Percentiles rank a stretch among this genome's conserved stretches.
phyloP scores from a whole-genome alignment of 2,888 invertebrate species.

The Cantharis flavilabris region DNA sequence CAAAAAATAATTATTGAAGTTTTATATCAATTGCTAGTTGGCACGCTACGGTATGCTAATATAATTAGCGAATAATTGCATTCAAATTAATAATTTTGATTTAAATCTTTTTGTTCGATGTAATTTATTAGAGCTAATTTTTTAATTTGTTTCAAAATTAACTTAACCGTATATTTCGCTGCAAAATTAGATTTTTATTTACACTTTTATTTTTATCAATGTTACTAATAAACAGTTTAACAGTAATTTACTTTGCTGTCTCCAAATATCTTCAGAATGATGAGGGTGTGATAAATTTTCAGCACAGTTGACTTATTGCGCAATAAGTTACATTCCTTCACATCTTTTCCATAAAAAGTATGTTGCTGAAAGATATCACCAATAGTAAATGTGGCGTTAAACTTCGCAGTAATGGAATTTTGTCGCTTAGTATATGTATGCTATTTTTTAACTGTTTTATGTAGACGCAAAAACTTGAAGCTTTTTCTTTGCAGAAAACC shows the following conservation, averaged over 20 bases:
- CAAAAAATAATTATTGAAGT: slow-evolving; percentile 1
- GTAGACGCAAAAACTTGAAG: neutral
- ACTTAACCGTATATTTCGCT: neutral
- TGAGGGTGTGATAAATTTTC: slow-evolving; percentile 4
- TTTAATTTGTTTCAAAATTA: neutral
- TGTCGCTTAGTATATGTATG: slow-evolving; percentile 3
- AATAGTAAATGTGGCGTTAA: slow-evolving; percentile 12
- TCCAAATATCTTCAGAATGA: neutral
- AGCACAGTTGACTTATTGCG: slow-evolving; percentile 14
- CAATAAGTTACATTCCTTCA: slow-evolving; percentile 21
- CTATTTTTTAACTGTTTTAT: neutral
- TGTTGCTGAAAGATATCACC: slow-evolving; percentile 14
- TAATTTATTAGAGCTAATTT: neutral
- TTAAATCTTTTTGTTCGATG: neutral
- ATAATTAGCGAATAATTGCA: slow-evolving; percentile 16
- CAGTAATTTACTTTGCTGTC: neutral
- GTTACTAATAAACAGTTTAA: neutral
- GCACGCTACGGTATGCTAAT: neutral
- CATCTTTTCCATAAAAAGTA: slow-evolving; percentile 15
- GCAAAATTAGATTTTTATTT: neutral
- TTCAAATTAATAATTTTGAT: slow-evolving; percentile 6
- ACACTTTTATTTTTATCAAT: neutral
- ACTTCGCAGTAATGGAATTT: slow-evolving; percentile 4
- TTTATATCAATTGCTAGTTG: slow-evolving; percentile 5
- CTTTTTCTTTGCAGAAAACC: neutral